These are phyloP conservation scores for Akabosia matsudoensis DNA, from an alignment of 1,140 invertebrate genomes.

Conservation along the genomic window DNA sequence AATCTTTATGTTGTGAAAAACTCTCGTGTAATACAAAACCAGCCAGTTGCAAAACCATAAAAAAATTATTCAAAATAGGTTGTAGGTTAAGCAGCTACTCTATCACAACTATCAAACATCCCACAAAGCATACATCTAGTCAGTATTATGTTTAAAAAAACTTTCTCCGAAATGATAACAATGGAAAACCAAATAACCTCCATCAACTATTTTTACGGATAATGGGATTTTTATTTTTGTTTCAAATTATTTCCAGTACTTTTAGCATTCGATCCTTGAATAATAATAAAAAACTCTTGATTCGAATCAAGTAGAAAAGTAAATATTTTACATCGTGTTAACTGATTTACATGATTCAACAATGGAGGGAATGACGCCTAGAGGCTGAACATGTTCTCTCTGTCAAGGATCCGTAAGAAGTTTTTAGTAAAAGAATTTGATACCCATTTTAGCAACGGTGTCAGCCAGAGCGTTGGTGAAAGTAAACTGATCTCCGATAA, in stretches of 20 bases:
- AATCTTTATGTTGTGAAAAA: too few relatives aligned
- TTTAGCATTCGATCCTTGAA: not conserved
- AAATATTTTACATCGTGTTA: not conserved
- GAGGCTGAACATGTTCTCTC: not conserved
- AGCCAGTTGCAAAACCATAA: too few relatives aligned
- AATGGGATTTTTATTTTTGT: not conserved
- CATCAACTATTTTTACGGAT: not conserved
- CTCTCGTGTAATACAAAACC: too few relatives aligned
- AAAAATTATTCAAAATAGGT: too few relatives aligned
- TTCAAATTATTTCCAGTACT: not conserved
- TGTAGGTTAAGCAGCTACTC: too few relatives aligned
- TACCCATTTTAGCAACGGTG: not conserved
- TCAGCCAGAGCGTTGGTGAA: not conserved
- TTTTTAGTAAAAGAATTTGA: not conserved
- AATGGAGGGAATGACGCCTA: not conserved
- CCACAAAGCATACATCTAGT: constrained; percentile 20
- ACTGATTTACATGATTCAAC: not conserved
- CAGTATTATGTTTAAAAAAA: constrained; percentile 20
- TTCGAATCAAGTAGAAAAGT: not conserved
- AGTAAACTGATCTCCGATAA: not conserved
- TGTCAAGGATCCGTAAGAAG: not conserved
- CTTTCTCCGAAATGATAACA: not conserved
- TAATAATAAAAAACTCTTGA: not conserved
- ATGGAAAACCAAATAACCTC: not conserved
- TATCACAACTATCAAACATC: not conserved